These are phyloP conservation scores for Drosophila miranda DNA, from an alignment of 1,140 invertebrate genomes.

Conservation along the genomic window DNA sequence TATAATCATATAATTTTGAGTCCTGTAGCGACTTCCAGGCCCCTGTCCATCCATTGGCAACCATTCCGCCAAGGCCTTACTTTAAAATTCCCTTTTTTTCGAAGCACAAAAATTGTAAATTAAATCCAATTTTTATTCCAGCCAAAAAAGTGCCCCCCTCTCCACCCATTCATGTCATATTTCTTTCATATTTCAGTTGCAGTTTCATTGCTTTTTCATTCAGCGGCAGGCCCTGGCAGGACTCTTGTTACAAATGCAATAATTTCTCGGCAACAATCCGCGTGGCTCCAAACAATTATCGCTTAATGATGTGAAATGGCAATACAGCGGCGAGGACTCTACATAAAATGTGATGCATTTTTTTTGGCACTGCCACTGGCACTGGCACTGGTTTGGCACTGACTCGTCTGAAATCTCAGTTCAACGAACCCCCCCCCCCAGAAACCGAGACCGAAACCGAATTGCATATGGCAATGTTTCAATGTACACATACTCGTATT, in stretches of 20 bases:
- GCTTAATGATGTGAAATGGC: slow-evolving; percentile 73
- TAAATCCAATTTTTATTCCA: neutral
- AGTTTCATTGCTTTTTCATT: slow-evolving; percentile 14
- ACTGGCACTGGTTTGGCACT: slow-evolving; percentile 15
- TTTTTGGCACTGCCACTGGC: slow-evolving; percentile 43
- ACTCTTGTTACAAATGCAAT: slow-evolving; percentile 40
- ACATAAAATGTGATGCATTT: slow-evolving; percentile 59
- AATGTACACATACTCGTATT: slow-evolving; percentile 19
- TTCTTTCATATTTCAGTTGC: slow-evolving; percentile 30
- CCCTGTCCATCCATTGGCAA: too few relatives aligned
- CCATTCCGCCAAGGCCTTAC: too few relatives aligned
- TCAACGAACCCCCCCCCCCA: slow-evolving; percentile 32
- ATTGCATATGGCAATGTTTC: slow-evolving; percentile 6
- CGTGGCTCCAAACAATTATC: slow-evolving; percentile 64
- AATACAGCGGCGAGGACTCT: slow-evolving; percentile 17
- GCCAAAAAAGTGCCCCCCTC: too few relatives aligned
- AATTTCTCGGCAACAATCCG: slow-evolving; percentile 26
- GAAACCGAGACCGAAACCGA: too few relatives aligned
- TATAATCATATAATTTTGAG: too few relatives aligned
- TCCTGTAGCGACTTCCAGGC: too few relatives aligned
- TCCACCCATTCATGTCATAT: slow-evolving; percentile 5
- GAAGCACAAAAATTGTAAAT: too few relatives aligned
- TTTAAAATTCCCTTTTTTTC: too few relatives aligned
- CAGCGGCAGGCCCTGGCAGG: neutral
- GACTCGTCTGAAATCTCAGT: slow-evolving; percentile 22